Evolutionary conservation across 1,140 invertebrate genomes (phyloP).

Genomic region (Melanaphis sacchari): DNA sequence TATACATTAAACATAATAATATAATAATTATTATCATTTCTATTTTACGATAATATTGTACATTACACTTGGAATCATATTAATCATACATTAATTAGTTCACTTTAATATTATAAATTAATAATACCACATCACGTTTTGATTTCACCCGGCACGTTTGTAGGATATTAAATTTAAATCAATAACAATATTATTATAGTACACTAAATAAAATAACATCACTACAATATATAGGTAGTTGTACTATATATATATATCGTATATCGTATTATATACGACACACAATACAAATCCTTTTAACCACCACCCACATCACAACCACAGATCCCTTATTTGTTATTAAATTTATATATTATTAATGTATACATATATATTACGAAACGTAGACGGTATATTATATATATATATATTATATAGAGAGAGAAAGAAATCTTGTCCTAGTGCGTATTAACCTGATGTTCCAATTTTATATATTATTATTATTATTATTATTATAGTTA

Average conservation of each 20-base stretch:
- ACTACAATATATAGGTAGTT: neutral
- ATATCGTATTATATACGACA: neutral
- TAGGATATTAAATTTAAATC: neutral
- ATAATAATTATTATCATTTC: neutral
- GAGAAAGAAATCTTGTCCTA: neutral
- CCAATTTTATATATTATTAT: constrained; percentile 12
- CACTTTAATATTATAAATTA: neutral
- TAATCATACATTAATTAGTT: neutral
- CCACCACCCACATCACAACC: neutral
- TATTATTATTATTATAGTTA: neutral
- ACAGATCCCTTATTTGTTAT: neutral
- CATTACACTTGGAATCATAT: neutral
- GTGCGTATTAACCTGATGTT: constrained; percentile 40
- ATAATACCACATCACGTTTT: neutral
- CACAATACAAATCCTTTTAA: neutral
- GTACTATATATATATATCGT: neutral
- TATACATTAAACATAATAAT: neutral
- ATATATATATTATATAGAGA: neutral
- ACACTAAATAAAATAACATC: neutral
- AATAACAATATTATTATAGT: neutral
- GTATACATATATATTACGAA: neutral
- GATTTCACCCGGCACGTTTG: constrained; percentile 17
- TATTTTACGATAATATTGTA: constrained; percentile 1
- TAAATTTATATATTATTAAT: constrained; percentile 24
- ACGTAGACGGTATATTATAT: constrained; percentile 23